A percentile compares a stretch with the other conserved stretches of the same genome.
Evolutionary conservation across 2,113 vertebrate species (phyloP).

Genomic region (Ahaetulla prasina): DNA sequence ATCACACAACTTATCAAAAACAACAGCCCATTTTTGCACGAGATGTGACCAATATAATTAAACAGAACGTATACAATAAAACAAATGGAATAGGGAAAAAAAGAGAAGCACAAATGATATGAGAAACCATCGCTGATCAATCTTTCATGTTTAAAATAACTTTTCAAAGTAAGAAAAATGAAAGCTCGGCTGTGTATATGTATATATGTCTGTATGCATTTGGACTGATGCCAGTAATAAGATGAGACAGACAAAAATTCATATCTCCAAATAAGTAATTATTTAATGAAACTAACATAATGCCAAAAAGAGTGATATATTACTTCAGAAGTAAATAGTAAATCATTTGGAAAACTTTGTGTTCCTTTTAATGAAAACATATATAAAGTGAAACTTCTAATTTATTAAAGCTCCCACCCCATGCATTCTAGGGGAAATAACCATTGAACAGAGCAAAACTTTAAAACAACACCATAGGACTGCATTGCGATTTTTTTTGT

Average conservation of each 20-base stretch:
- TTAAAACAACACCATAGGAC: neutral
- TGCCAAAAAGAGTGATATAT: conserved; percentile 57
- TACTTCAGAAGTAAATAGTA: conserved; percentile 53
- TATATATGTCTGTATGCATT: conserved; percentile 2
- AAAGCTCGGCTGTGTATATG: conserved; percentile 43
- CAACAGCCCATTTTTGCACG: conserved; percentile 56
- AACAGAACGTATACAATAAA: conserved; percentile 67
- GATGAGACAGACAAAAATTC: conserved; percentile 56
- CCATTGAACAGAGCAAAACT: neutral
- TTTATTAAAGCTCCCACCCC: neutral
- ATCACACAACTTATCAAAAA: conserved; percentile 59
- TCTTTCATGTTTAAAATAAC: conserved; percentile 59
- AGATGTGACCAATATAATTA: conserved; percentile 63
- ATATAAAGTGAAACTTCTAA: neutral
- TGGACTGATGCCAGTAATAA: conserved; percentile 62
- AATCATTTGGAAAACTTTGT: conserved; percentile 40
- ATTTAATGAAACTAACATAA: conserved; percentile 67
- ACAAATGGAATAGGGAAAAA: conserved; percentile 19
- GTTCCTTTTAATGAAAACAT: conserved; percentile 42
- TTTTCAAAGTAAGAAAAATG: conserved; percentile 2
- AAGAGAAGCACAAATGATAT: conserved; percentile 55
- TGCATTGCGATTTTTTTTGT: neutral
- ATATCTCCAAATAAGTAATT: conserved; percentile 59
- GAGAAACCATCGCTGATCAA: conserved; percentile 62
- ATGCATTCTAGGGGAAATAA: neutral